Conservation (phyloP, 2,888 invertebrate genomes). For the Plagodis pulveraria region DNA sequence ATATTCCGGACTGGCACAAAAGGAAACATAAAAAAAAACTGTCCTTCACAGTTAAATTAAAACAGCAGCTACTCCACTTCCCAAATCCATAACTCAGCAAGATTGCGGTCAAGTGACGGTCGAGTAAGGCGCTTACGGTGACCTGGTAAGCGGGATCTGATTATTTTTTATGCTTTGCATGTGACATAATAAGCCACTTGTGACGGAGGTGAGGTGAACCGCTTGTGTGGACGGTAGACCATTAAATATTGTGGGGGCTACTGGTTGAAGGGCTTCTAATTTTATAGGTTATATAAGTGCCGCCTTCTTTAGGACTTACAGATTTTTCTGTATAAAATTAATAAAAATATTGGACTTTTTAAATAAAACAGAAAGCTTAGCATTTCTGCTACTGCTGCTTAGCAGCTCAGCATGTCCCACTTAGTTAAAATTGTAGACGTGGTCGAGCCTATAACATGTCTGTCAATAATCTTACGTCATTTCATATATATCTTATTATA, state of each 20-base stretch:
- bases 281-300: conserved; percentile 1
- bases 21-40: conserved; percentile 2
- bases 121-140: conserved; percentile 64
- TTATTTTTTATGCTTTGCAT: conserved; percentile 57
- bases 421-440: too few species aligned
- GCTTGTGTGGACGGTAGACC: conserved; percentile 5
- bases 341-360: too few species aligned
- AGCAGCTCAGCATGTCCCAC: too few species aligned
- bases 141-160: conserved; percentile 67
- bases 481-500: too few species aligned
- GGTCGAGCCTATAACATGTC: too few species aligned
- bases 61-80: conserved; percentile 18
- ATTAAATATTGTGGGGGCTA: conserved; percentile 9
- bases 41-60: conserved; percentile 1
- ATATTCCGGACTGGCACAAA: background rate
- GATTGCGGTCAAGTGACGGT: conserved; percentile 68
- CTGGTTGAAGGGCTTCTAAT: conserved; percentile 12
- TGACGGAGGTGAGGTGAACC: conserved; percentile 25
- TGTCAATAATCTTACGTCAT: too few species aligned
- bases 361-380: too few species aligned
- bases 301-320: too few species aligned
- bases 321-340: too few species aligned
- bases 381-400: too few species aligned
- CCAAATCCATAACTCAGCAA: conserved; percentile 34
- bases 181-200: conserved; percentile 45